phyloP scores from a whole-genome alignment of 2,113 vertebrate species.

The Rhombomys opimus region DNA sequence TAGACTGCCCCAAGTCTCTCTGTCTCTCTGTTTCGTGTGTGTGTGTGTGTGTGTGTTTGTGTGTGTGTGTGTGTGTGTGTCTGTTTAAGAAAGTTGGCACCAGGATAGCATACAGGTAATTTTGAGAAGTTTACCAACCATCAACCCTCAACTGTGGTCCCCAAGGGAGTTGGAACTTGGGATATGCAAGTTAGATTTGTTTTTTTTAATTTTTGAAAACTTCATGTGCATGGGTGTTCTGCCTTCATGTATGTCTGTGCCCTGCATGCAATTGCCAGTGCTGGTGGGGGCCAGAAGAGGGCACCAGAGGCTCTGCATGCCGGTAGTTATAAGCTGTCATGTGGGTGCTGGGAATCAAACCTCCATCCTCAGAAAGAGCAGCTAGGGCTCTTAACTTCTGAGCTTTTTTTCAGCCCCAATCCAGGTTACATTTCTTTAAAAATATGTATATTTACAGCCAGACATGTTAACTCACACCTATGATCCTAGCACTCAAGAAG shows the following conservation, averaged over 20 bases:
- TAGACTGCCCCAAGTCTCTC: neutral
- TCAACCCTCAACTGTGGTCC: neutral
- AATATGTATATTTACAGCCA: neutral
- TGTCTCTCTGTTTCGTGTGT: neutral
- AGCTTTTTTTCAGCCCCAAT: neutral
- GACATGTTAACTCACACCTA: neutral
- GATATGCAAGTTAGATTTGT: neutral
- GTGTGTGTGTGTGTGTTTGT: neutral
- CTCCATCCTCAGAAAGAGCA: neutral
- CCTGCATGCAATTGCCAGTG: neutral
- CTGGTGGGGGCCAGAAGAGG: neutral
- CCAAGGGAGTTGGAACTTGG: neutral
- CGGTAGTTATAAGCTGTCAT: neutral
- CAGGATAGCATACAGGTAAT: neutral
- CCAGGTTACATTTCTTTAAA: neutral
- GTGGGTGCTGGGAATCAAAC: neutral
- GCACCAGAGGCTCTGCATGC: neutral
- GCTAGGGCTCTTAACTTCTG: neutral
- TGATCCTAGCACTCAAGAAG: neutral
- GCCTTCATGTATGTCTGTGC: neutral
- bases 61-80: neutral
- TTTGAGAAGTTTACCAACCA: constrained; percentile 19
- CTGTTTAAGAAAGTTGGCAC: neutral
- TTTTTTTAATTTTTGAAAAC: neutral
- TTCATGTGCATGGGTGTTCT: neutral